phyloP scores from a whole-genome alignment of 2,113 vertebrate genomes.

The Lophotis ruficrista region DNA sequence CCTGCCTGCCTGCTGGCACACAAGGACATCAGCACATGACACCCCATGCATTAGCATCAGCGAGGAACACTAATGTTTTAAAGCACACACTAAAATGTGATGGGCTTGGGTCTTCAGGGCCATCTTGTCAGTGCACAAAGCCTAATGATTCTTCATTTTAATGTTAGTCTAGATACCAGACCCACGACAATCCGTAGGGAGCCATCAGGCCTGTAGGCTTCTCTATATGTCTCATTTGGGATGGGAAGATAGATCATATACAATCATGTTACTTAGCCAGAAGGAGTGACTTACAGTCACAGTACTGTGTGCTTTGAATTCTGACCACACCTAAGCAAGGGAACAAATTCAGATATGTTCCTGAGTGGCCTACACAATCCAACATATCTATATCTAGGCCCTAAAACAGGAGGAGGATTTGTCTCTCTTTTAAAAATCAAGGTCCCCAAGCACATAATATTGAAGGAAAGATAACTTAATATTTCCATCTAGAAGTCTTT shows the following conservation, averaged over 20 bases:
- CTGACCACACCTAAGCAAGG: background rate
- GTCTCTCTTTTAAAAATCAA: background rate
- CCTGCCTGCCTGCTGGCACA: background rate
- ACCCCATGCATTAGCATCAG: fast-evolving
- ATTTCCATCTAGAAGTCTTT: background rate
- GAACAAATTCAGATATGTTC: background rate
- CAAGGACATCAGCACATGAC: fast-evolving
- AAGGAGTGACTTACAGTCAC: background rate
- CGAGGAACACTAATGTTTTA: background rate
- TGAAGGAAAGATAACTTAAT: background rate
- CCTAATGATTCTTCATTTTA: background rate
- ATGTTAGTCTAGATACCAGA: background rate
- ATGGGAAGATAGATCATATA: background rate
- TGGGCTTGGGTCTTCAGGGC: background rate
- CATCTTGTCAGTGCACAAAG: background rate
- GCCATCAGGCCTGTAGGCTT: background rate
- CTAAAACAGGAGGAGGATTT: background rate
- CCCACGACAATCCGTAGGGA: background rate
- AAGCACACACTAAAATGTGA: background rate
- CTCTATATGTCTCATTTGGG: background rate
- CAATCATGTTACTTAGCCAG: background rate
- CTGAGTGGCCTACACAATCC: background rate
- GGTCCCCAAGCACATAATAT: background rate
- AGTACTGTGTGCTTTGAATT: background rate
- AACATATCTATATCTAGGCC: background rate